phyloP scores from a whole-genome alignment of 2,797 vertebrate genomes.

The Eremophila alpestris region DNA sequence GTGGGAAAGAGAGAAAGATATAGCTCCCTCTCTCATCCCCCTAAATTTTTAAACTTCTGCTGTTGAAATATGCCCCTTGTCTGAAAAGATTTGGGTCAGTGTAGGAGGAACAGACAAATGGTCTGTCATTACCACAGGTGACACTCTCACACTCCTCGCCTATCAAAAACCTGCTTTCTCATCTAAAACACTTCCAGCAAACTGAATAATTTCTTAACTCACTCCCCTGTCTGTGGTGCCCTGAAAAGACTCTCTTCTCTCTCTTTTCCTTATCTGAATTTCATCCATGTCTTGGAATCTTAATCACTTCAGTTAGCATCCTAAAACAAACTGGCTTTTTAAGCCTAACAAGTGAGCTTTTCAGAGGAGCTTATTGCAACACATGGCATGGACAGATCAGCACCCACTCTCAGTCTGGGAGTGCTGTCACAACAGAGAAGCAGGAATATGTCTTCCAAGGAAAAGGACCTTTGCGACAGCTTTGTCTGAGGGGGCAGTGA shows the following conservation, averaged over 20 bases:
- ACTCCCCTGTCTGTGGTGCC: accelerated
- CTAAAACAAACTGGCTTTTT: neutral
- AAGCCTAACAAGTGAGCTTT: neutral
- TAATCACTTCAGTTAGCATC: neutral
- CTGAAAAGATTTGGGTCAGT: neutral
- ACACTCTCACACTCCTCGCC: neutral
- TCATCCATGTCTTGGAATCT: neutral
- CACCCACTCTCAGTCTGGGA: neutral
- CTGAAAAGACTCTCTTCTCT: neutral
- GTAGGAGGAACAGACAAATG: neutral
- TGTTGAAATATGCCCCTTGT: neutral
- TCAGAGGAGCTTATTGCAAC: neutral
- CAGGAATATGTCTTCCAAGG: neutral
- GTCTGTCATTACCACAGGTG: neutral
- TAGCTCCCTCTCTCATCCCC: neutral
- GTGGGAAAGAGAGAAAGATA: neutral
- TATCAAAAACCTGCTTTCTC: neutral
- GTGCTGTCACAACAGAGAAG: neutral
- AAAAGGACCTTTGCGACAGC: neutral
- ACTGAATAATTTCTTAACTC: neutral
- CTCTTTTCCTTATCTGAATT: neutral
- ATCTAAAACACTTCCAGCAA: neutral
- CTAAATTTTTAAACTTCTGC: neutral
- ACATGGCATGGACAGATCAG: neutral
- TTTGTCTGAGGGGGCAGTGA: neutral